A percentile compares a stretch with the other conserved stretches of the same genome.
Evolutionary conservation across 2,888 invertebrate species (phyloP).

Genomic region (Dioctria linearis): DNA sequence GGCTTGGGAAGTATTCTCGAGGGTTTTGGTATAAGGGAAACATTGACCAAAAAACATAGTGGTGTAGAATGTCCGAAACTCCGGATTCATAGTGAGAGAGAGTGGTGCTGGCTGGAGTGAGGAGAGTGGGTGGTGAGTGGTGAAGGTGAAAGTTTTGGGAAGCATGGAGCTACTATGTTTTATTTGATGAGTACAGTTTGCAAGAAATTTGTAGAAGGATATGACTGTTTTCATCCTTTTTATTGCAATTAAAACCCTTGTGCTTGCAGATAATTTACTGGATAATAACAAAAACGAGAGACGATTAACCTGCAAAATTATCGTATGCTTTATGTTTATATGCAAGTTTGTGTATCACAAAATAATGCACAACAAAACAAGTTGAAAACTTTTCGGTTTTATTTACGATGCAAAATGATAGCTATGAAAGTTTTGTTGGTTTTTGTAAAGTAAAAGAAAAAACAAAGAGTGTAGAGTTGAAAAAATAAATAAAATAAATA

Average conservation of each 20-base stretch:
- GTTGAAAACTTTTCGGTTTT: conserved; percentile 31
- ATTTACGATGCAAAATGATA: conserved; percentile 37
- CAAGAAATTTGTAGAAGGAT: conserved; percentile 33
- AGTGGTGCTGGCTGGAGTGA: neutral
- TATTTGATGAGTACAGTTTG: conserved; percentile 32
- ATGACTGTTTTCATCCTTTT: conserved; percentile 31
- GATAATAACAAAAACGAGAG: conserved; percentile 24
- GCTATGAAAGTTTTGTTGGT: conserved; percentile 31
- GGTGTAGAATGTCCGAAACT: neutral
- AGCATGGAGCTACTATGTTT: neutral
- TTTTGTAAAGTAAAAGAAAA: conserved; percentile 8
- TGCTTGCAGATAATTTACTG: conserved; percentile 15
- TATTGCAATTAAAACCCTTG: conserved; percentile 31
- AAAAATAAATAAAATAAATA: conserved; percentile 18
- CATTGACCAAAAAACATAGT: conserved; percentile 25
- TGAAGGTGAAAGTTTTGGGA: neutral
- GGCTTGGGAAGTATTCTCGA: no score
- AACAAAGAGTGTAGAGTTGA: conserved; percentile 6
- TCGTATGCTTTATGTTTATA: neutral
- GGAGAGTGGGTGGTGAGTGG: neutral
- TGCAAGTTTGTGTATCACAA: neutral
- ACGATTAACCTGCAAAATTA: conserved; percentile 41
- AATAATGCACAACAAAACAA: neutral
- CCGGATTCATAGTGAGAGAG: neutral
- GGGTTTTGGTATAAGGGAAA: neutral